Base-by-base conservation (phyloP, 2,888 invertebrate species). In the Pachycephus smyrnensis region DNA sequence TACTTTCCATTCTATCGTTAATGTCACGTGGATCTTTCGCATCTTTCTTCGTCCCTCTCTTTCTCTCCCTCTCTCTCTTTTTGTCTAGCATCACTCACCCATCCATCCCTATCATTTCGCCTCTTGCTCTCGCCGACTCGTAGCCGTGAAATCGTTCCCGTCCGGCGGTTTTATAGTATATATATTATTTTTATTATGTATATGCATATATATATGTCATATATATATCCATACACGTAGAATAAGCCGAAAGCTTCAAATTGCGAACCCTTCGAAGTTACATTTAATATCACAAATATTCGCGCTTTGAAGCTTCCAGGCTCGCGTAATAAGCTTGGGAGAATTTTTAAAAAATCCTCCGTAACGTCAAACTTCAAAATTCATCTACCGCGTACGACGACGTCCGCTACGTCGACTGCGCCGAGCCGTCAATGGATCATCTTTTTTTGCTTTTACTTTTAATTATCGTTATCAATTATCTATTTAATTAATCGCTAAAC, bases 241-340 rank as follows among this genome's bases (percentile, higher is more conserved):
- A 55, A 23, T 55, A 55, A 33, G 15, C 71, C 71, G 71, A 32
- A 71, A 71, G 71, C 71, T 71, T 71, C 71, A 71, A 71, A 31
- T 71, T 11, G 71, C 71, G 71, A 71, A 71, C 32, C 71, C 71
- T 55, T 55, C 71, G 32, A 71, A 76, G 79, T 81, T 76, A 81
- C 73, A 73, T 69, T 80, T 81, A 80, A 79, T 82, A 82, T 82
- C 82, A 82, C 81, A 80, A 82, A 79, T 82, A 79, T 78, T 79
- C 79, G 77, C 80, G 79, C 73, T 79, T 77, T 80, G 78, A 80
- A 82, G 83, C 83, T 83, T 81, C 80, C 77, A 68, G 75, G 78
- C 77, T 75, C 73, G 75, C 75, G 0, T 23, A 12, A 2, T 37
- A 33, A 12, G 33, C 0, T 75, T 55, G 69, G 69, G 69, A 32